Percentiles rank a stretch among this genome's conserved stretches.
These are phyloP conservation scores for Eriosoma lanigerum DNA, from an alignment of 1,140 invertebrate species.

Conservation along the genomic window DNA sequence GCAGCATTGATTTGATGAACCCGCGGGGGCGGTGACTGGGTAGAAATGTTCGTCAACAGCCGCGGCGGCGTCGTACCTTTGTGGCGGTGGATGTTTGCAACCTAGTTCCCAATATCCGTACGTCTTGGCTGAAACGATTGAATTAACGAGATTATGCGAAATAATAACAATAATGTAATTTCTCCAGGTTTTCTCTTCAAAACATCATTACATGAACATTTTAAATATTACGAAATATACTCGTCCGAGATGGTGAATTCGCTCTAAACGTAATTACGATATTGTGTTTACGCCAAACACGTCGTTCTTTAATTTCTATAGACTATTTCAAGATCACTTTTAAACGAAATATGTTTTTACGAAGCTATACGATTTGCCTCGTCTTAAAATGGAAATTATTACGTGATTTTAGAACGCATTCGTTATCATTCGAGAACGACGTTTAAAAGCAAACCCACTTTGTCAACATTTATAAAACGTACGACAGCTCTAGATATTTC, in stretches of 20 bases:
- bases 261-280: not conserved
- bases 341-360: no score
- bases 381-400: no score
- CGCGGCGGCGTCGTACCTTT: not conserved
- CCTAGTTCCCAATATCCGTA: conserved; percentile 28
- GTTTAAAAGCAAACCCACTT: no score
- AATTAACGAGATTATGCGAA: not conserved
- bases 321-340: no score
- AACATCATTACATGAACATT: no score
- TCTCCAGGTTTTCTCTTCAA: not conserved
- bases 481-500: no score
- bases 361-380: no score
- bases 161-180: not conserved
- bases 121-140: not conserved
- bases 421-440: no score
- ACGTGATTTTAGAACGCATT: no score
- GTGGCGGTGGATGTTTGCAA: not conserved
- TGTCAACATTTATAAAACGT: no score
- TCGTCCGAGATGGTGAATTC: not conserved
- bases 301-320: no score
- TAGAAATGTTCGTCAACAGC: not conserved
- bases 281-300: no score
- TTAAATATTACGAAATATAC: not conserved
- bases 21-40: not conserved
- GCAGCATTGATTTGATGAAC: conserved; percentile 3